Evolutionary conservation across 2,113 vertebrate genomes (phyloP).

Genomic region (Rousettus leschenaultii): DNA sequence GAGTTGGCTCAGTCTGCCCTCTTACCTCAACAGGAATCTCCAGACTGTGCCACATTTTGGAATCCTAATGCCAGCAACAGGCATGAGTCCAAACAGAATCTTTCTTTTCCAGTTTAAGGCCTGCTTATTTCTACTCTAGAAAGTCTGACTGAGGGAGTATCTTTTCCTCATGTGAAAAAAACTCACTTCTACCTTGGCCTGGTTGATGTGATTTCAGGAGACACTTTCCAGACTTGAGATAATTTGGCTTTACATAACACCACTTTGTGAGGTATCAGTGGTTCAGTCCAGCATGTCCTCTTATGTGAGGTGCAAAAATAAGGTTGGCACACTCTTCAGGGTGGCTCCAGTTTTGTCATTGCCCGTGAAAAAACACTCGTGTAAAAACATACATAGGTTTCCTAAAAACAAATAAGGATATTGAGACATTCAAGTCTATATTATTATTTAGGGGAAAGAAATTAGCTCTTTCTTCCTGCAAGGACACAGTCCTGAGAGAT

Average conservation of each 20-base stretch:
- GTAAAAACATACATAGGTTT: background rate
- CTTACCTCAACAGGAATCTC: background rate
- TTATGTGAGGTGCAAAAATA: background rate
- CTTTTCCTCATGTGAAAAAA: background rate
- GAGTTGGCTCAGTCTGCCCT: background rate
- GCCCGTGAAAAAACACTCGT: background rate
- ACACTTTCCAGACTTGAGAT: background rate
- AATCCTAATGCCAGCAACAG: background rate
- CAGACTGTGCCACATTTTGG: background rate
- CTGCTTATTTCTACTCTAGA: slow-evolving; percentile 5
- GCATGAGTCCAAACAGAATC: background rate
- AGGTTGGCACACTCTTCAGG: background rate
- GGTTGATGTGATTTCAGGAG: background rate
- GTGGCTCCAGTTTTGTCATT: background rate
- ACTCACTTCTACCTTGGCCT: background rate
- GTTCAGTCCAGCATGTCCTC: background rate
- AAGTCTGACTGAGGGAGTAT: background rate
- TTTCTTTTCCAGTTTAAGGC: background rate
- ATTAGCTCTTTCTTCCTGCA: background rate
- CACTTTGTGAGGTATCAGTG: background rate
- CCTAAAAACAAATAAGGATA: background rate
- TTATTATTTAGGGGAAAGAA: background rate
- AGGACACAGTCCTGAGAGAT: background rate
- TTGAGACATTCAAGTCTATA: background rate
- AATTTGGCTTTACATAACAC: background rate